Base-by-base conservation (phyloP, 2,797 vertebrate species). In the Anguilla pacifica region DNA sequence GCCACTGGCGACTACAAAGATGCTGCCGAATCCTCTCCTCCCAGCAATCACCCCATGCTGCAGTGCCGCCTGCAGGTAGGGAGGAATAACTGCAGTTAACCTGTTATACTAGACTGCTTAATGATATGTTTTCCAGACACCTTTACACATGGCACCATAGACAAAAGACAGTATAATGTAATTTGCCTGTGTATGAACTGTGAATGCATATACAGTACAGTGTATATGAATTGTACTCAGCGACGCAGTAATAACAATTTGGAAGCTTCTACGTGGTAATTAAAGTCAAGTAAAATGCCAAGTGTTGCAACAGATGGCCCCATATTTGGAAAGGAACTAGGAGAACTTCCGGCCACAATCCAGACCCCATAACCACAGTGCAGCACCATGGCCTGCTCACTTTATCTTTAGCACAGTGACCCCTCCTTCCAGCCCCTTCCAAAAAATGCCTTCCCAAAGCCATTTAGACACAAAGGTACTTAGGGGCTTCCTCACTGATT, bases 1-100 rank as follows among this genome's bases (percentile, higher is more conserved):
- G 87, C 99, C 99, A 0, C 99, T 99, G 92, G 99, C 99, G 28
- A 99, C 99, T 70, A 99, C 97, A 0, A 99, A 99, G 90, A 99
- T 98, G 94, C 97, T 99, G 31, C 99, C 99, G 0, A 99, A 99
- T 83, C 99, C 99, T 64, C 92, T 95, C 88, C 99, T 96, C 0
- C 99, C 99, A 0, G 98, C 98, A 0, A 98, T 98, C 61, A 99
- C 99, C 0, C 99, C 99, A 0, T 99, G 98, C 93, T 99, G 98
- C 90, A 99, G 94, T 22, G 98, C 98, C 0, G 97, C 98, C 98
- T 99, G 92, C 0, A 61, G 86, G 89, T 0, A 83, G 10, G n/a
- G 81, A 46, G 28, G 0, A 89, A 83, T n/a, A 77, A 74, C 22
- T 28, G 2, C 61, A 15, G 53, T 25, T 43, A 70, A 35, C 7